Conservation (phyloP, 2,113 vertebrate genomes). For the Muntiacus muntjak region DNA sequence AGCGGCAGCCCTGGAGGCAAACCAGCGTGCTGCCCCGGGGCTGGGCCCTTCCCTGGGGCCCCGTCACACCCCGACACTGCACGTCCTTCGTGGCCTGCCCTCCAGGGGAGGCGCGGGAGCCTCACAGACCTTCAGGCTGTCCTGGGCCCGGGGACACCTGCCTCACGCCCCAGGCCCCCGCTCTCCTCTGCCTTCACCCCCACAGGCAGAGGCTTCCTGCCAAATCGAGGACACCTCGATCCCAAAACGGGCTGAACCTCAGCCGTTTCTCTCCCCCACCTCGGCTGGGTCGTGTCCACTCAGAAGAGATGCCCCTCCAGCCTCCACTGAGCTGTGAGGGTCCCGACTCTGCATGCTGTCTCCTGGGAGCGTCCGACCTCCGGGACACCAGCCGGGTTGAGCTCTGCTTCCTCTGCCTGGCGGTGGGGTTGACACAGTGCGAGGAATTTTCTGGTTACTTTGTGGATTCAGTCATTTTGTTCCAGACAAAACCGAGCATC, state of each 20-base stretch:
- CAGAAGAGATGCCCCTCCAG: background rate
- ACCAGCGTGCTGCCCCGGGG: background rate
- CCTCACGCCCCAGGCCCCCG: background rate
- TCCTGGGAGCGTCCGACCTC: background rate
- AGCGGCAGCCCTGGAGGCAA: background rate
- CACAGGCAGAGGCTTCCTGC: background rate
- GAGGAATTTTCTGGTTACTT: constrained; percentile 10
- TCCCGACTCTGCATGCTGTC: background rate
- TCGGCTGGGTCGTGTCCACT: background rate
- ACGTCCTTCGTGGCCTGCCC: background rate
- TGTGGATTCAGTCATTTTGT: background rate
- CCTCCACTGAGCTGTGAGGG: rapidly evolving
- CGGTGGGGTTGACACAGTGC: background rate
- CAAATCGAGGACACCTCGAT: background rate
- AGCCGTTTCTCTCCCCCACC: background rate
- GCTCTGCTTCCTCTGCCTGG: background rate
- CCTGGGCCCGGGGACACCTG: background rate
- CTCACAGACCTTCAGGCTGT: background rate
- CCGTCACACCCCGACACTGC: background rate
- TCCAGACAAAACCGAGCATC: background rate
- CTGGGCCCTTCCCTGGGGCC: background rate
- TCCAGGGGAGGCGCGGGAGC: background rate
- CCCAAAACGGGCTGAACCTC: background rate
- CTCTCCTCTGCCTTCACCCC: background rate
- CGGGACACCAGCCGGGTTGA: background rate